A percentile compares a stretch with the other conserved stretches of the same genome.
Evolutionary conservation across 2,797 vertebrate genomes (phyloP).

Genomic region (Varecia variegata): DNA sequence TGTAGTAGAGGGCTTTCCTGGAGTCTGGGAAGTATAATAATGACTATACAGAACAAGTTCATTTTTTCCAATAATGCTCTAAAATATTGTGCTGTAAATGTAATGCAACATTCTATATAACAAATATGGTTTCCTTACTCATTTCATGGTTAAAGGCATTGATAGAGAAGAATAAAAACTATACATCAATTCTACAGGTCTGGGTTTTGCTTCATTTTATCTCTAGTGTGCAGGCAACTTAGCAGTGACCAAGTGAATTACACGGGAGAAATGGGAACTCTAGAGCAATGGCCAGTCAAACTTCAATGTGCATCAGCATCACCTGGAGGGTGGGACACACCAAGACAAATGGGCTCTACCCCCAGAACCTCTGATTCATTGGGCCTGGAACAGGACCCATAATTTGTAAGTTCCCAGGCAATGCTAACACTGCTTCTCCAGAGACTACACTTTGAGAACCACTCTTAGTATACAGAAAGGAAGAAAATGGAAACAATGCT

Average conservation of each 20-base stretch:
- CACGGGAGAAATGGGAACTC: not conserved
- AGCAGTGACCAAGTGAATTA: not conserved
- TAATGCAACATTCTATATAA: not conserved
- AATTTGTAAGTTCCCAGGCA: not conserved
- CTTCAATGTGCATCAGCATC: not conserved
- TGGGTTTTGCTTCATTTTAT: not conserved
- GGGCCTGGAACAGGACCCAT: too few species aligned
- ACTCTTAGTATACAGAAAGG: not conserved
- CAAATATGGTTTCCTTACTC: not conserved
- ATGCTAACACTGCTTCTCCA: not conserved
- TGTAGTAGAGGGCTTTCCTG: not conserved
- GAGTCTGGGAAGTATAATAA: not conserved
- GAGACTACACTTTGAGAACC: not conserved
- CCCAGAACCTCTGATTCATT: not conserved
- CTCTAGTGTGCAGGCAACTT: not conserved
- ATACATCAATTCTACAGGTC: not conserved
- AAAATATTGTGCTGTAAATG: not conserved
- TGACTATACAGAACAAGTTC: not conserved
- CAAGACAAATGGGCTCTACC: not conserved
- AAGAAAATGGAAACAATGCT: not conserved
- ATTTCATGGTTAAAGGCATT: not conserved
- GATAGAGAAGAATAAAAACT: not conserved
- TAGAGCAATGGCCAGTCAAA: not conserved
- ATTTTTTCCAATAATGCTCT: not conserved
- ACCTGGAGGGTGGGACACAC: rapidly evolving